These are phyloP conservation scores for Cheirogaleus major DNA, from an alignment of 2,797 vertebrate genomes.

Conservation along the genomic window DNA sequence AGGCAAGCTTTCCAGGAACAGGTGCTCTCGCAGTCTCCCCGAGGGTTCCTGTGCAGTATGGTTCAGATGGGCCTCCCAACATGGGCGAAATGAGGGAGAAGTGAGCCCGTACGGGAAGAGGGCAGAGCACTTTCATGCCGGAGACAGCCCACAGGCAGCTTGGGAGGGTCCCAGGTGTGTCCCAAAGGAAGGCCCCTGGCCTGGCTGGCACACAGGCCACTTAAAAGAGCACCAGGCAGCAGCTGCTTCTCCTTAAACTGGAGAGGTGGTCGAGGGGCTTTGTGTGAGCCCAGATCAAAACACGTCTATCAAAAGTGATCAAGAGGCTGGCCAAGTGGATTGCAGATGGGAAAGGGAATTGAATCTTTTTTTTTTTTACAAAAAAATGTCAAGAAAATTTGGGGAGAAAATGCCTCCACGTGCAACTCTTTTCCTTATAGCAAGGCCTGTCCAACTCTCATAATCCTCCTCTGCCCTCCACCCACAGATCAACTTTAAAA, in stretches of 20 bases:
- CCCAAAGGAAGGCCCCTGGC: neutral
- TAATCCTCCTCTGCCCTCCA: neutral
- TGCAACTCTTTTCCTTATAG: neutral
- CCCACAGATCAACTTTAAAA: neutral
- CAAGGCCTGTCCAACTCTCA: neutral
- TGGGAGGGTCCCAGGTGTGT: neutral
- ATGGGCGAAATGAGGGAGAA: neutral
- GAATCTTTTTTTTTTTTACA: neutral
- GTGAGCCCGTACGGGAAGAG: neutral
- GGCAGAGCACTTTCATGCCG: neutral
- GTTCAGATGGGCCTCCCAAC: neutral
- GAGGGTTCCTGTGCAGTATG: neutral
- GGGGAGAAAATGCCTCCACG: constrained; percentile 25
- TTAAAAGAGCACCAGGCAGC: neutral
- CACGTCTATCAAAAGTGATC: constrained; percentile 60
- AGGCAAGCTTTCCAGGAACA: neutral
- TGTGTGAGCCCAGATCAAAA: constrained; percentile 63
- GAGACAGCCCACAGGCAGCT: neutral
- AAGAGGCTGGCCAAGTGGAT: constrained; percentile 58
- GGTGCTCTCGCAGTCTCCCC: neutral
- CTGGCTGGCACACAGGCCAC: neutral
- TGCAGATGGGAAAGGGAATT: constrained; percentile 49
- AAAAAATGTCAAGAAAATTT: constrained; percentile 61
- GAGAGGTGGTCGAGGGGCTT: constrained; percentile 57
- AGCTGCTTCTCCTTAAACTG: constrained; percentile 59